Percentiles rank a stretch among this genome's conserved stretches.
These are phyloP conservation scores for Apis laboriosa DNA, from an alignment of 1,140 invertebrate genomes.

Conservation along the genomic window DNA sequence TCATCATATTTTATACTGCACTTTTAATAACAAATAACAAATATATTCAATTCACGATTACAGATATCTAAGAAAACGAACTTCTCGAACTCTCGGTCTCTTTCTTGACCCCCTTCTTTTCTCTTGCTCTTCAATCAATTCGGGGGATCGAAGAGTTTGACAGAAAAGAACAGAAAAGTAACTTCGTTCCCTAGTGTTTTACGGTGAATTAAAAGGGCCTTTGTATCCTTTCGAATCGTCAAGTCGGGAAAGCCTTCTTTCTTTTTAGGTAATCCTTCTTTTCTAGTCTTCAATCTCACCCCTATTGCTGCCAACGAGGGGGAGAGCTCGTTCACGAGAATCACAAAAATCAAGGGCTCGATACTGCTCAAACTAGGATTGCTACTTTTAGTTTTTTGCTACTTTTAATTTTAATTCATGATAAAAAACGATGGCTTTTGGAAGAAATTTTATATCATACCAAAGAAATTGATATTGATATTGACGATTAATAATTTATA, in stretches of 20 bases:
- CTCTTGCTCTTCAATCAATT: slow-evolving; percentile 16
- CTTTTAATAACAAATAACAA: too few relatives aligned
- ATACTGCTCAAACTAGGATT: not conserved
- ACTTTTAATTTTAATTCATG: too few relatives aligned
- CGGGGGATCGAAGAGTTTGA: slow-evolving; percentile 28
- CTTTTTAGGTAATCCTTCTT: slow-evolving; percentile 12
- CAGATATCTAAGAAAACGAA: not conserved
- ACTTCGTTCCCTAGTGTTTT: slow-evolving; percentile 29
- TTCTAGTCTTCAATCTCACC: slow-evolving; percentile 21
- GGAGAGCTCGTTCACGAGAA: not conserved
- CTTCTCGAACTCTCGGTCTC: not conserved
- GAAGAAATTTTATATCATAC: too few relatives aligned
- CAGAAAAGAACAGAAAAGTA: slow-evolving; percentile 16
- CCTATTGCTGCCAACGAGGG: not conserved
- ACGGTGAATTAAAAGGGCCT: slow-evolving; percentile 42
- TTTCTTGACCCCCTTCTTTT: not conserved
- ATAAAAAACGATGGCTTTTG: too few relatives aligned
- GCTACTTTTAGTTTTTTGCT: not conserved
- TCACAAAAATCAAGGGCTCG: slow-evolving; percentile 12
- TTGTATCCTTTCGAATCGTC: slow-evolving; percentile 43
- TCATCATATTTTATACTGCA: not conserved
- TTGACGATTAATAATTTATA: too few relatives aligned
- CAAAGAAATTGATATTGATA: too few relatives aligned
- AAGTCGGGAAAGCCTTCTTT: slow-evolving; percentile 4
- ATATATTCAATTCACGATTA: too few relatives aligned